These are phyloP conservation scores for Trichogramma evanescens DNA, from an alignment of 2,888 invertebrate species.

Conservation along the genomic window DNA sequence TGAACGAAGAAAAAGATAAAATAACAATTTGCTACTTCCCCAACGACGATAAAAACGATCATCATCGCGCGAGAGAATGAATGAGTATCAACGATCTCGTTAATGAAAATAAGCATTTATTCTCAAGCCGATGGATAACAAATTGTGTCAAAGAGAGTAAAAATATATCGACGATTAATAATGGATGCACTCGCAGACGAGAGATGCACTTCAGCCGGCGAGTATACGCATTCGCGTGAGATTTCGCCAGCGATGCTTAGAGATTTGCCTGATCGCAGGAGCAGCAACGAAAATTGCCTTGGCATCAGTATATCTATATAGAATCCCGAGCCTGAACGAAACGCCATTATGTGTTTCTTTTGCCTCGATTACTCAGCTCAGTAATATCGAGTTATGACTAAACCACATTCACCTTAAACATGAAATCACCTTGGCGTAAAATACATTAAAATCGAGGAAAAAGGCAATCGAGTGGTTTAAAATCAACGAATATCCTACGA, in stretches of 20 bases:
- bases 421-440: too few species aligned
- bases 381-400: too few species aligned
- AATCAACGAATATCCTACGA: too few species aligned
- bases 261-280: slow-evolving; percentile 42
- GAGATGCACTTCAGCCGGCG: slow-evolving; percentile 1
- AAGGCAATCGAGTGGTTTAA: too few species aligned
- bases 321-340: slow-evolving; percentile 24
- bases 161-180: slow-evolving; percentile 37
- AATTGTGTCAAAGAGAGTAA: slow-evolving; percentile 1
- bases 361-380: slow-evolving; percentile 3
- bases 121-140: not conserved
- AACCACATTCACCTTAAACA: too few species aligned
- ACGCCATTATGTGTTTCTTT: slow-evolving; percentile 38
- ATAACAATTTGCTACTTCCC: slow-evolving; percentile 34
- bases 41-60: slow-evolving; percentile 3
- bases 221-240: too few species aligned
- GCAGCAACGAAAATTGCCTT: slow-evolving; percentile 33
- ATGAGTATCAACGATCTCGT: slow-evolving; percentile 9
- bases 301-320: slow-evolving; percentile 6
- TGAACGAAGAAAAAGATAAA: slow-evolving; percentile 36
- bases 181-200: slow-evolving; percentile 32
- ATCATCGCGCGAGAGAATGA: not conserved
- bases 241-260: slow-evolving; percentile 32
- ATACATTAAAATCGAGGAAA: too few species aligned
- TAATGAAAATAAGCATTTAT: slow-evolving; percentile 2